Base-by-base conservation (phyloP, 64 coral and sea anemone species). In the Cladopsammia gracilis region DNA sequence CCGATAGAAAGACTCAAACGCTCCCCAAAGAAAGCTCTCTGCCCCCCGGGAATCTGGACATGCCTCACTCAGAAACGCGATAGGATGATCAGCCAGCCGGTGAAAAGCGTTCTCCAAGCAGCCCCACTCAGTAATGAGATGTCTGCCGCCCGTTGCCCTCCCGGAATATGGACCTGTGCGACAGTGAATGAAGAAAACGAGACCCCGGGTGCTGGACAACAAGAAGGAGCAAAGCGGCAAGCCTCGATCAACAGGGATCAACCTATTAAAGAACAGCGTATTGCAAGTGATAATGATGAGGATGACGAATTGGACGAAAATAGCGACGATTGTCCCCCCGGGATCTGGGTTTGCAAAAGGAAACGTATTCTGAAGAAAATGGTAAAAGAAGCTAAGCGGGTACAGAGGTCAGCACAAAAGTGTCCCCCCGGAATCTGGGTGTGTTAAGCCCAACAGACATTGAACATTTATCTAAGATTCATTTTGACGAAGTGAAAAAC, bases 1-100 rank as follows among this genome's bases (percentile, higher is more conserved):
- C 80, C 80, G 4, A 49, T 84, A 10, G 44, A 68, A 2, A 84
- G 80, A 84, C 19, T 84, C 45, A 84, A 84, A 44, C 80, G 80
- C 20, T 48, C 62, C 42, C 20, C 64, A 19, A 6, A 81, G 0
- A 14, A 0, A 20, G 34, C 34, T 34, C 34, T 34, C 14, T 49
- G 72, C 47, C 26, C 26, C 46, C 72, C 72, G 16, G 72, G 72
- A 1, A 46, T 75, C 14, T 75, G 72, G 59, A 11, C 2, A 20
- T 47, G 34, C 34, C 15, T 11, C 58, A 5, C 3, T 4, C 14
- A 47, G 6, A 44, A 64, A 16, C 58, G 45, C 16, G 15, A 83
- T 5, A 64, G 42, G 16, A 64, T 26, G 58, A 3, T 44, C 6
- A 64, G 18, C n/a, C 15, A 83, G 3, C 16, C 44, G 19, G 16